These are phyloP conservation scores for Ariopsis seemanni DNA, from an alignment of 2,113 vertebrate genomes.

Conservation along the genomic window DNA sequence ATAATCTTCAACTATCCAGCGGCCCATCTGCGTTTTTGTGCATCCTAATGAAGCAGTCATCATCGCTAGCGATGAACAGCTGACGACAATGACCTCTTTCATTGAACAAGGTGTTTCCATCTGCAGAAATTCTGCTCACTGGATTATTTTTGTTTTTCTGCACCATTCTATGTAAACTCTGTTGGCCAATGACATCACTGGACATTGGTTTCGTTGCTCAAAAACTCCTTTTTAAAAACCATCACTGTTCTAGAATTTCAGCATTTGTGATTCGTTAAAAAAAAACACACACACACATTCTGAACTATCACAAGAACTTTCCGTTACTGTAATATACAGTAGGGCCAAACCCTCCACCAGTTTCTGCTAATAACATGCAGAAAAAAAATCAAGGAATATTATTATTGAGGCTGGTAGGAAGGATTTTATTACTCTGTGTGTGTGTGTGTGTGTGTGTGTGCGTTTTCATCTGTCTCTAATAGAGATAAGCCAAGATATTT, in stretches of 20 bases:
- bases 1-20: too few species aligned
- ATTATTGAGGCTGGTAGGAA: conserved; percentile 12
- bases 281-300: not conserved
- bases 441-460: not conserved
- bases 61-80: too few species aligned
- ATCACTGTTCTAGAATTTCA: not conserved
- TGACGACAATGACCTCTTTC: not conserved
- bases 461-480: conserved; percentile 10
- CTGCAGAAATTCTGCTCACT: not conserved
- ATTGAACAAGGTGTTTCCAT: not conserved
- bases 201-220: not conserved
- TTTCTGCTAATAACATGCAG: not conserved
- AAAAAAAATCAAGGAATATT: conserved; percentile 1
- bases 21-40: too few species aligned
- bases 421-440: not conserved
- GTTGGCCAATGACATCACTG: not conserved
- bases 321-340: not conserved
- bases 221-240: not conserved
- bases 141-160: not conserved
- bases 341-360: not conserved
- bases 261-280: not conserved
- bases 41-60: too few species aligned
- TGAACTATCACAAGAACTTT: not conserved
- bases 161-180: not conserved
- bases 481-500: not conserved